Evolutionary conservation across 2,797 vertebrate species (phyloP).

Genomic region (Rhinogobio ventralis): DNA sequence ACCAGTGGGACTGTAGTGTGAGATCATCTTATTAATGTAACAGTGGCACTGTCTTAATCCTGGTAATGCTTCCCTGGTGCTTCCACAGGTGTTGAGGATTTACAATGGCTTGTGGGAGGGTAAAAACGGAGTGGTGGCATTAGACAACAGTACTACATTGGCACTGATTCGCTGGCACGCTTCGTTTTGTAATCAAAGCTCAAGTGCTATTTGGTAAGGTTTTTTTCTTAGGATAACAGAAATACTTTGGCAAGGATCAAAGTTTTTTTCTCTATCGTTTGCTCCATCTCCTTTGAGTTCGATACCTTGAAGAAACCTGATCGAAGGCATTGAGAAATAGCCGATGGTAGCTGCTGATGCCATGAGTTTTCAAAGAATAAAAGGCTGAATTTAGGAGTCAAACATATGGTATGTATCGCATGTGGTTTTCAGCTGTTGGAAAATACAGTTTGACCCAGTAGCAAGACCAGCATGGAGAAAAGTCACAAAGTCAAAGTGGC

Average conservation of each 20-base stretch:
- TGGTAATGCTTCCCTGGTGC: conserved; percentile 53
- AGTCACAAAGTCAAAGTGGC: not conserved
- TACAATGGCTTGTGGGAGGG: conserved; percentile 25
- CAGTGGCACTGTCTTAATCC: conserved; percentile 57
- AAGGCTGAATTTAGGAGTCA: not conserved
- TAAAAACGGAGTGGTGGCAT: conserved; percentile 5
- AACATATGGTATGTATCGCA: not conserved
- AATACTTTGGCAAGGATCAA: conserved; percentile 3
- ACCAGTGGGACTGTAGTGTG: conserved; percentile 24
- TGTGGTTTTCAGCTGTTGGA: not conserved
- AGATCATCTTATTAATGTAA: conserved; percentile 51
- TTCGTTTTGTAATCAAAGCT: conserved; percentile 45
- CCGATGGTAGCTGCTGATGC: not conserved
- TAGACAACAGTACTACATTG: not conserved
- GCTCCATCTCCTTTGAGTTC: not conserved
- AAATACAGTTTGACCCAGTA: not conserved
- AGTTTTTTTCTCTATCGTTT: not conserved
- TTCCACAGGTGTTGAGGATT: conserved; percentile 57
- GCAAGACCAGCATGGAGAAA: not conserved
- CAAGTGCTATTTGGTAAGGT: conserved; percentile 26
- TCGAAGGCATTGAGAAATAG: not conserved
- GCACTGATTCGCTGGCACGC: conserved; percentile 33
- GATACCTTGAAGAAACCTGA: conserved; percentile 4
- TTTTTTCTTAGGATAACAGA: conserved; percentile 17
- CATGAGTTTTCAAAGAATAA: not conserved